Conservation (phyloP, 2,113 vertebrate genomes). For the Strix aluco region DNA sequence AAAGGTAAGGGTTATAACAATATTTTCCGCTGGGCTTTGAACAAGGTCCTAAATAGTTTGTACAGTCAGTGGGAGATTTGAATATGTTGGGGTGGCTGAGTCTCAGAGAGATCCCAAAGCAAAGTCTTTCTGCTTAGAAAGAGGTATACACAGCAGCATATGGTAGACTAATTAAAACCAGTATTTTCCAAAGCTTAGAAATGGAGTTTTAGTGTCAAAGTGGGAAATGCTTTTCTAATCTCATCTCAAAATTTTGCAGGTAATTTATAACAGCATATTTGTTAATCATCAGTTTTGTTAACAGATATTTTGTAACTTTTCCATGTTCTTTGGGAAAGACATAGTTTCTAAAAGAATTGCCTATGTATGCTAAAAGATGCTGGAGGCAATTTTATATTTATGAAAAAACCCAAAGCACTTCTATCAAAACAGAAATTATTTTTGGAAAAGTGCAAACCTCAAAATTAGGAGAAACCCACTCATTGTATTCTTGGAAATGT, state of each 20-base stretch:
- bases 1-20: neutral
- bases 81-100: neutral
- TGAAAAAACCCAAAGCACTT: neutral
- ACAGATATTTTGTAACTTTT: neutral
- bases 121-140: constrained; percentile 8
- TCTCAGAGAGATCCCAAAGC: neutral
- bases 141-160: neutral
- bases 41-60: constrained; percentile 16
- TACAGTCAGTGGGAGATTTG: neutral
- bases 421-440: neutral
- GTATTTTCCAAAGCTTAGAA: constrained; percentile 18
- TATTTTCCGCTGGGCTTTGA: neutral
- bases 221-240: neutral
- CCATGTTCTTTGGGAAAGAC: neutral
- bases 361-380: neutral
- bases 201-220: neutral
- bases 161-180: constrained; percentile 1
- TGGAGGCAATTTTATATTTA: neutral
- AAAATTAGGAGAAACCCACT: neutral
- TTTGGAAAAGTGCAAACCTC: neutral
- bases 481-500: neutral
- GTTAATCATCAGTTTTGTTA: neutral
- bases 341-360: neutral
- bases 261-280: neutral
- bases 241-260: neutral